Evolutionary conservation across 2,113 vertebrate species (phyloP).

Genomic region (Microtus montanus): DNA sequence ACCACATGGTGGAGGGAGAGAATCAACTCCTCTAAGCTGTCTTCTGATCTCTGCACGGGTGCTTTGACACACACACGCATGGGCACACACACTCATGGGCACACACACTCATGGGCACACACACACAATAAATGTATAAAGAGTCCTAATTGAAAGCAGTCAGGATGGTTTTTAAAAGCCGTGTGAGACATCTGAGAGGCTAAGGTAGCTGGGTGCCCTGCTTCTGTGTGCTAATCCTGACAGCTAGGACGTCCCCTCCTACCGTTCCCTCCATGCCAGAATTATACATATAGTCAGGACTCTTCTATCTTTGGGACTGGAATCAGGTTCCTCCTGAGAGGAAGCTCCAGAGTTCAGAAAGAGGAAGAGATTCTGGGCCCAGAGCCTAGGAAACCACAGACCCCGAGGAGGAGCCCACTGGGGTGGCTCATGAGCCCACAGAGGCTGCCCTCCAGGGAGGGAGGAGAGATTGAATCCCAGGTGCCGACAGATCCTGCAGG

Average conservation of each 20-base stretch:
- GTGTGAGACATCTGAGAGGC: background rate
- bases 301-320: background rate
- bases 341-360: background rate
- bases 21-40: no score
- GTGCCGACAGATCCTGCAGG: background rate
- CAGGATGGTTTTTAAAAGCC: background rate
- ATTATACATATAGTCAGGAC: background rate
- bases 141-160: background rate
- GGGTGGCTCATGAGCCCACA: background rate
- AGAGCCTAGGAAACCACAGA: background rate
- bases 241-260: background rate
- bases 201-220: background rate
- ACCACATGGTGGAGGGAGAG: background rate
- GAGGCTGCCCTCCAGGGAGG: background rate
- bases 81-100: no score
- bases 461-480: background rate
- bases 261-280: background rate
- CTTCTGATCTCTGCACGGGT: background rate
- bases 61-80: background rate
- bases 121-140: background rate
- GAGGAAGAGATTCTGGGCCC: background rate
- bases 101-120: no score
- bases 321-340: background rate
- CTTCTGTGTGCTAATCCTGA: conserved; percentile 11
- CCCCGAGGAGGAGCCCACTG: accelerated